phyloP scores from a whole-genome alignment of 2,797 vertebrate species.

The Eutrigla gurnardus region DNA sequence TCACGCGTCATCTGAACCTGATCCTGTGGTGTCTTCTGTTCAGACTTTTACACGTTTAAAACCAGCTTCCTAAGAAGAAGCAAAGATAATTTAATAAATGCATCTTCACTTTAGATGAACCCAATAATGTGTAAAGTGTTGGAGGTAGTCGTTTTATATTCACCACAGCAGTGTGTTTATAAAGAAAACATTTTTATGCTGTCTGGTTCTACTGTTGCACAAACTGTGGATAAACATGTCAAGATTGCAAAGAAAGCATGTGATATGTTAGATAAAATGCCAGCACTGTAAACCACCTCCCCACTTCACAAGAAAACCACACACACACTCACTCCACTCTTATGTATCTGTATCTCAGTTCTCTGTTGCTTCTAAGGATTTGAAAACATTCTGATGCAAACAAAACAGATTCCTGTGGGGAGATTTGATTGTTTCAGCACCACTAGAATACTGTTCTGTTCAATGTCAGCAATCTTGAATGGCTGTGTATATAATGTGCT shows the following conservation, averaged over 20 bases:
- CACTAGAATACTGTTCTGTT: constrained; percentile 15
- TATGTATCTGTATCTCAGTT: constrained; percentile 4
- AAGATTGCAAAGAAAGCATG: constrained; percentile 36
- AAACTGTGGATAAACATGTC: constrained; percentile 56
- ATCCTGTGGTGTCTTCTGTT: background rate
- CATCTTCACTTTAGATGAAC: background rate
- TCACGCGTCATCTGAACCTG: background rate
- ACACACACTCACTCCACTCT: constrained; percentile 10
- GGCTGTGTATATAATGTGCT: background rate
- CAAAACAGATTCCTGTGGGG: constrained; percentile 7
- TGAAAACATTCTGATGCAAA: constrained; percentile 10
- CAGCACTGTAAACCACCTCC: constrained; percentile 31
- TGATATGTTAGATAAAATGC: constrained; percentile 41
- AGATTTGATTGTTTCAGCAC: constrained; percentile 16
- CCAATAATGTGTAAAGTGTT: background rate
- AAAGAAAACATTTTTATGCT: constrained; percentile 26
- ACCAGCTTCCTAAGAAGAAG: background rate
- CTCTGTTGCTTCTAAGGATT: constrained; percentile 16
- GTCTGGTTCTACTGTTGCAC: constrained; percentile 31
- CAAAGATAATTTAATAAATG: background rate
- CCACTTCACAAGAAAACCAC: constrained; percentile 39
- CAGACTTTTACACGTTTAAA: background rate
- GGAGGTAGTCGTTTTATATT: background rate
- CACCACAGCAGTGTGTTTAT: background rate
- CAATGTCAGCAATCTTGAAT: constrained; percentile 8